These are phyloP conservation scores for Paedocypris sp. DNA, from an alignment of 2,113 vertebrate species.

Conservation along the genomic window DNA sequence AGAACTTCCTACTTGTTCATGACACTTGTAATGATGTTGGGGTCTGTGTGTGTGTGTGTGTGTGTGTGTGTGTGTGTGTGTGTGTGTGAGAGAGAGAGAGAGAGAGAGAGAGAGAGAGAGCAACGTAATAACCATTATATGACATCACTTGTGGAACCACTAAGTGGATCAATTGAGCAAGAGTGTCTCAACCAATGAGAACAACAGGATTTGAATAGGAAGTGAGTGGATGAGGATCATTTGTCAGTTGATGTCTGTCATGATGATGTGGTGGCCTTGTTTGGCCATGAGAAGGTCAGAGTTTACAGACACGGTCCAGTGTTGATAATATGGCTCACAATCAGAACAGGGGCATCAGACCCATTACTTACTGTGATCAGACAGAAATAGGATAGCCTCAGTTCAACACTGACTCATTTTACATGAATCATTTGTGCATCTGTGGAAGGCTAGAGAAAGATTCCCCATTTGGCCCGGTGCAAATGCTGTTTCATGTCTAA, in stretches of 20 bases:
- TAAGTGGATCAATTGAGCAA: slow-evolving; percentile 26
- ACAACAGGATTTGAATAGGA: slow-evolving; percentile 19
- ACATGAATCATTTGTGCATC: slow-evolving; percentile 11
- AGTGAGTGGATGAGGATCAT: slow-evolving; percentile 15
- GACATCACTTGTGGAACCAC: too few relatives aligned
- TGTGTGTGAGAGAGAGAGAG: too few relatives aligned
- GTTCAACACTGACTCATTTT: slow-evolving; percentile 10
- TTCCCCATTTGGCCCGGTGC: background rate
- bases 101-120: too few relatives aligned
- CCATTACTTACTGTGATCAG: background rate
- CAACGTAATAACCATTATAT: too few relatives aligned
- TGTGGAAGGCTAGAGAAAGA: background rate
- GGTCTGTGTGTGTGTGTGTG: too few relatives aligned
- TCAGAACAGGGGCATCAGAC: slow-evolving; percentile 15
- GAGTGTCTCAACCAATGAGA: slow-evolving; percentile 9
- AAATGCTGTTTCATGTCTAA: background rate
- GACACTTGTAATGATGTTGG: too few relatives aligned
- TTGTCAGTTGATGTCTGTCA: background rate
- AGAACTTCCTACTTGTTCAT: too few relatives aligned
- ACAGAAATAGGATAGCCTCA: slow-evolving; percentile 6
- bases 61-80: too few relatives aligned
- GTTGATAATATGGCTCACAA: slow-evolving; percentile 21
- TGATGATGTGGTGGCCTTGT: slow-evolving; percentile 19
- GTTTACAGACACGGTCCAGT: slow-evolving; percentile 14
- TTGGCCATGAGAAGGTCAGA: slow-evolving; percentile 16